phyloP scores from a whole-genome alignment of 2,797 vertebrate genomes.

The Sebastes minor region DNA sequence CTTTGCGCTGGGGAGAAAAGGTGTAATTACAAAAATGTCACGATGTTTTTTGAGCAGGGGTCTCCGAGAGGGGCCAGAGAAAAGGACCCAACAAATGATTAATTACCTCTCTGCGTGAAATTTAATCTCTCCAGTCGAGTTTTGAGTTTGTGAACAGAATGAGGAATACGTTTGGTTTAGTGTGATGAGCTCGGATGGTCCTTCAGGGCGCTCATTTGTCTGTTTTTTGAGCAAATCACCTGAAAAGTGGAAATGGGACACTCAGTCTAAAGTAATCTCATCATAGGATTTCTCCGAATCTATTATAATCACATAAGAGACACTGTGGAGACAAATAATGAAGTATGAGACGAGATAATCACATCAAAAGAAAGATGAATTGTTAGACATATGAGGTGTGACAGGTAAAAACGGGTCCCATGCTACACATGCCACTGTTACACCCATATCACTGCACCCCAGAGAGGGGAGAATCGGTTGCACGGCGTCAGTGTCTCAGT shows the following conservation, averaged over 20 bases:
- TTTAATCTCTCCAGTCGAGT: constrained; percentile 47
- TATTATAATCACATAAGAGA: constrained; percentile 9
- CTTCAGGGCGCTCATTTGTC: constrained; percentile 22
- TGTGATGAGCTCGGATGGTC: neutral
- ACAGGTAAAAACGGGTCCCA: constrained; percentile 38
- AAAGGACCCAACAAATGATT: constrained; percentile 59
- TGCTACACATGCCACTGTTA: constrained; percentile 11
- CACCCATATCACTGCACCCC: constrained; percentile 11
- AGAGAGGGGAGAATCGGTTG: constrained; percentile 47
- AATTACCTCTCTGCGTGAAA: constrained; percentile 56
- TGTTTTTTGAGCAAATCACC: constrained; percentile 16
- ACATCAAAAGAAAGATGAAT: constrained; percentile 55
- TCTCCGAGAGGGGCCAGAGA: constrained; percentile 40
- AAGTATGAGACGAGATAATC: constrained; percentile 40
- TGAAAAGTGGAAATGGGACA: neutral
- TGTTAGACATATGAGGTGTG: constrained; percentile 50
- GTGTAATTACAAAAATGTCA: constrained; percentile 73
- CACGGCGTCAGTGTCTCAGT: constrained; percentile 14
- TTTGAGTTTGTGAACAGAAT: constrained; percentile 49
- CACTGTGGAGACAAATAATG: constrained; percentile 34
- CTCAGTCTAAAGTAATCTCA: neutral
- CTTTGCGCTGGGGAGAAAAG: constrained; percentile 40
- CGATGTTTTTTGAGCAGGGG: constrained; percentile 51
- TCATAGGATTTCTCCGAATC: neutral
- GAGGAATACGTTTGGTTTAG: constrained; percentile 34